These are phyloP conservation scores for Scaptomyza flava DNA, from an alignment of 2,888 invertebrate species.

Conservation along the genomic window DNA sequence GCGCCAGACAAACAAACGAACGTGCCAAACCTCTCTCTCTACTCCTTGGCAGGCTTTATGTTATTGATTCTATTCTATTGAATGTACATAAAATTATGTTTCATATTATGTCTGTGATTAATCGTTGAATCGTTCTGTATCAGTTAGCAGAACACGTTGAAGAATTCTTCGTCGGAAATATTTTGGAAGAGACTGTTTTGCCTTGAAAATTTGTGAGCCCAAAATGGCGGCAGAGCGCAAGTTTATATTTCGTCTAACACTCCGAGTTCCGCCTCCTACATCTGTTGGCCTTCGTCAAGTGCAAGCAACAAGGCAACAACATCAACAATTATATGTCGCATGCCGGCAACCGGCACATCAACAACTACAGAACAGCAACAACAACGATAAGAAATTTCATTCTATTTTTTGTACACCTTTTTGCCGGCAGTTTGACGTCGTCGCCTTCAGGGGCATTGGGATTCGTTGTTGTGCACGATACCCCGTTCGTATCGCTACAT, in stretches of 20 bases:
- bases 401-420: conserved; percentile 42
- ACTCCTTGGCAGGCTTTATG: background rate
- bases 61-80: conserved; percentile 13
- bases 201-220: conserved; percentile 62
- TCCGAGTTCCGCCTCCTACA: conserved; percentile 4
- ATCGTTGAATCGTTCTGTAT: conserved; percentile 33
- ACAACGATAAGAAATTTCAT: conserved; percentile 29
- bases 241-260: background rate
- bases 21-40: conserved; percentile 47
- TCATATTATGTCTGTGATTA: conserved; percentile 36
- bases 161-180: conserved; percentile 38
- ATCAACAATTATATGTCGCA: conserved; percentile 21
- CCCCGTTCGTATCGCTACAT: conserved; percentile 23
- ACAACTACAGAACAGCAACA: conserved; percentile 14
- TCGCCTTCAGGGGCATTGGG: conserved; percentile 10
- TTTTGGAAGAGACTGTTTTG: conserved; percentile 45
- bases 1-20: conserved; percentile 58
- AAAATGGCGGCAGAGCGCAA: conserved; percentile 32
- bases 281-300: conserved; percentile 43
- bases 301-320: conserved; percentile 46
- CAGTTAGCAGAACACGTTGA: conserved; percentile 47
- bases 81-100: conserved; percentile 52
- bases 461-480: conserved; percentile 5
- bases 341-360: conserved; percentile 59
- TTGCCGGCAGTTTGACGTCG: conserved; percentile 53